Conservation (phyloP, 2,113 vertebrate species). For the Lasiurus cinereus region DNA sequence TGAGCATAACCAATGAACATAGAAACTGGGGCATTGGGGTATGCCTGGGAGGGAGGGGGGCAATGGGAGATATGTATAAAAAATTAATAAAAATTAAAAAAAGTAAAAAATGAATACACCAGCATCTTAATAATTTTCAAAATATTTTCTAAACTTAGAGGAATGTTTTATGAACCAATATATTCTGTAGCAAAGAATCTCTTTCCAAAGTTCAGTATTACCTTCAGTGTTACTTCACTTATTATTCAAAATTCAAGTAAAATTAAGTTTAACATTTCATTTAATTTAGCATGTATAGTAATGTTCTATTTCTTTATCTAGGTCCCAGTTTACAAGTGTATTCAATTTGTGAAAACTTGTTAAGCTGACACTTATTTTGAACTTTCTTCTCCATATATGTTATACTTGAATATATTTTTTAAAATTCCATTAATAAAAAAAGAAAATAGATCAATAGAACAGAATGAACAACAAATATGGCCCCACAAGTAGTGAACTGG, state of each 20-base stretch:
- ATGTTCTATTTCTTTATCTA: constrained; percentile 49
- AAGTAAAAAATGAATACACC: constrained; percentile 14
- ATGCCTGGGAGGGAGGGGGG: no score
- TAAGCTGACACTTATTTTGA: neutral
- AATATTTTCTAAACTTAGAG: neutral
- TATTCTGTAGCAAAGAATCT: constrained; percentile 2
- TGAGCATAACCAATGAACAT: no score
- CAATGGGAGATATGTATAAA: no score
- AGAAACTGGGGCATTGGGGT: no score
- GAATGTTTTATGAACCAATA: neutral
- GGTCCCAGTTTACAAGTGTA: neutral
- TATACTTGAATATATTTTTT: constrained; percentile 34
- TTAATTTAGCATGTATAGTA: constrained; percentile 20
- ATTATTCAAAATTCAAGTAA: constrained; percentile 33
- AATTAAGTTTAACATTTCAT: constrained; percentile 48
- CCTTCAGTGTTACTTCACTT: constrained; percentile 28
- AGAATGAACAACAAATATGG: neutral
- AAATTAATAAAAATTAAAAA: no score
- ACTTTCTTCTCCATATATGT: constrained; percentile 27
- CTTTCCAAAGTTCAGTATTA: constrained; percentile 45
- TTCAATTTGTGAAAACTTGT: constrained; percentile 51
- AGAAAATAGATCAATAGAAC: neutral
- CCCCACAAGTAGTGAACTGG: neutral
- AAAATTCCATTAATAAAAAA: constrained; percentile 32
- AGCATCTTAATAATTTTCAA: constrained; percentile 34